Conservation (phyloP, 2,113 vertebrate species). For the Gasterosteus aculeatus region DNA sequence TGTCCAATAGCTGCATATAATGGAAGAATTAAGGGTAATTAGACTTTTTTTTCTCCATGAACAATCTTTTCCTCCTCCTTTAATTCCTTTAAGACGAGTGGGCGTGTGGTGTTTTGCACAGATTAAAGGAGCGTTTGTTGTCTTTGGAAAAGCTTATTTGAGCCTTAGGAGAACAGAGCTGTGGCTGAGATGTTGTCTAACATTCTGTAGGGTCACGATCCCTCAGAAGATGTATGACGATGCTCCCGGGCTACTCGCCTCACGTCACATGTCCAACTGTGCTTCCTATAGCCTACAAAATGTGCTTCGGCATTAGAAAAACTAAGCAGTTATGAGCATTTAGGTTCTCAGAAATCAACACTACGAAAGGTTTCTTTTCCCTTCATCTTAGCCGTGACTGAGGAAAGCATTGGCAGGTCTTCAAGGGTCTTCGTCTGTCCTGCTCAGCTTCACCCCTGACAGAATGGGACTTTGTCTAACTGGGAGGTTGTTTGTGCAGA, state of each 20-base stretch:
- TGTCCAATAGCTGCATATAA: constrained; percentile 25
- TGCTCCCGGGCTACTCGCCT: constrained; percentile 14
- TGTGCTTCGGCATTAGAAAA: not conserved
- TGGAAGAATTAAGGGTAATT: constrained; percentile 43
- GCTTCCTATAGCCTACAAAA: constrained; percentile 31
- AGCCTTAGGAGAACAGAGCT: constrained; percentile 28
- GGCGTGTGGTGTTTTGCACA: constrained; percentile 33
- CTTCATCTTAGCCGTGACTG: constrained; percentile 9
- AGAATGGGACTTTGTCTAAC: not conserved
- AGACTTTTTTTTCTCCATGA: not conserved
- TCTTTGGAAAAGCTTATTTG: constrained; percentile 44
- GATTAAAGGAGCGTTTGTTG: constrained; percentile 53
- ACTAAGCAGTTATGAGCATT: not conserved
- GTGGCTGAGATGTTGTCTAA: constrained; percentile 31
- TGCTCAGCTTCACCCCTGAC: constrained; percentile 34
- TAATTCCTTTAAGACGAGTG: constrained; percentile 23
- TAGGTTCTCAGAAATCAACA: not conserved
- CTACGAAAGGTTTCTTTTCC: not conserved
- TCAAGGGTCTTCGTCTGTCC: constrained; percentile 23
- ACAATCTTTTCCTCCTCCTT: constrained; percentile 31
- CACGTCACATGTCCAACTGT: constrained; percentile 36
- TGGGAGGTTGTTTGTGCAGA: constrained; percentile 7
- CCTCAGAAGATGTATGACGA: constrained; percentile 18
- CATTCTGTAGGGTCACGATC: not conserved
- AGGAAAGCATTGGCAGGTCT: not conserved